Percentiles rank a stretch among this genome's conserved stretches.
Conservation (phyloP, 2,113 vertebrate genomes). For the Muntiacus muntjak region DNA sequence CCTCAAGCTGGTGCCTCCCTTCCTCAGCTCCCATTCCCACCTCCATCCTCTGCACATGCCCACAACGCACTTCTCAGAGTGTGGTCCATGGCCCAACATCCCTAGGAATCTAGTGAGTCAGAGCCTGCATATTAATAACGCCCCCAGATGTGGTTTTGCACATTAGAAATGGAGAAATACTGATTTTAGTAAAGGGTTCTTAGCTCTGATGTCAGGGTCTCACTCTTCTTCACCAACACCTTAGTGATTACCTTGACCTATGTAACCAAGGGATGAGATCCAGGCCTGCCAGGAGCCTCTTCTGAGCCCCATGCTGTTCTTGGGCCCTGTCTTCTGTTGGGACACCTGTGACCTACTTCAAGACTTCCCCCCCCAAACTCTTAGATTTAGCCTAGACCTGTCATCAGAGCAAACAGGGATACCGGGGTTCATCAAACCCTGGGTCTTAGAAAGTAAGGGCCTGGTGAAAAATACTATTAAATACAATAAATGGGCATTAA, state of each 20-base stretch:
- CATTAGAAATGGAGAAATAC: not conserved
- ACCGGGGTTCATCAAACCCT: not conserved
- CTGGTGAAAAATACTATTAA: not conserved
- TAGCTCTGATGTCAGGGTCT: not conserved
- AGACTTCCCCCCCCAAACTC: not conserved
- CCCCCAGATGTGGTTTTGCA: not conserved
- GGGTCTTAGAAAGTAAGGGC: not conserved
- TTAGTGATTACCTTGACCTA: not conserved
- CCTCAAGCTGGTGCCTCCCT: not conserved
- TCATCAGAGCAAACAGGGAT: not conserved
- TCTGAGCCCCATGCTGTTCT: not conserved
- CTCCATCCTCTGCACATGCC: not conserved
- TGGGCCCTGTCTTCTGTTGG: not conserved
- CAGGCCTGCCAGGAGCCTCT: not conserved
- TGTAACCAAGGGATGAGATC: not conserved
- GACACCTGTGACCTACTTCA: not conserved
- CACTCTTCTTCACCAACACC: not conserved
- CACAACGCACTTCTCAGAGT: not conserved
- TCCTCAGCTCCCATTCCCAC: accelerated
- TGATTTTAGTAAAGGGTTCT: not conserved
- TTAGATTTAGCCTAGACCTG: not conserved
- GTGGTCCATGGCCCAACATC: not conserved
- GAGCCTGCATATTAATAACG: not conserved
- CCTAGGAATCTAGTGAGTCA: not conserved
- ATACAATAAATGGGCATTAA: not conserved